Conservation (phyloP, 1,140 invertebrate genomes). For the Trypoxylus dichotomus region DNA sequence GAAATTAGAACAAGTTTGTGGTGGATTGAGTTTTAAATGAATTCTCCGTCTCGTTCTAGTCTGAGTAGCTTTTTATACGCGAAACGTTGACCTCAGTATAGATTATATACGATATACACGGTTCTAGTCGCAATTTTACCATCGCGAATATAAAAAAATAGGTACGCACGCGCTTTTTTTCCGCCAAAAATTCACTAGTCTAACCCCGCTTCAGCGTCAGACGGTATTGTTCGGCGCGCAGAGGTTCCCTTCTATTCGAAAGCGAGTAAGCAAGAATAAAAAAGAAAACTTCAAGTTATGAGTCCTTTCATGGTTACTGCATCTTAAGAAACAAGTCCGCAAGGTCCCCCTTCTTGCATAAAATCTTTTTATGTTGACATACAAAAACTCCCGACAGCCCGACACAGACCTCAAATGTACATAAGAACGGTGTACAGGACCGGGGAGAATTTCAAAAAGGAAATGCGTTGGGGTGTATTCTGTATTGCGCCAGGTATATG, state of each 20-base stretch:
- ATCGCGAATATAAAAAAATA: not conserved
- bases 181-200: not conserved
- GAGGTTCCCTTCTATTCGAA: constrained; percentile 17
- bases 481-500: constrained; percentile 34
- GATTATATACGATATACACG: not conserved
- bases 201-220: constrained; percentile 21
- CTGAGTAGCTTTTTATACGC: constrained; percentile 29
- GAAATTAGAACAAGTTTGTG: constrained; percentile 40
- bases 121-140: constrained; percentile 12
- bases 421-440: not conserved
- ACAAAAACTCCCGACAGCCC: constrained; percentile 20
- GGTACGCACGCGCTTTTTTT: not conserved
- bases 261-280: constrained; percentile 1
- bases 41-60: constrained; percentile 20
- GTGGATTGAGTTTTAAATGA: constrained; percentile 30
- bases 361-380: constrained; percentile 32
- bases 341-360: constrained; percentile 35
- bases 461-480: constrained; percentile 31
- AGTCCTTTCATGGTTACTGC: constrained; percentile 31
- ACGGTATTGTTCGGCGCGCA: constrained; percentile 35
- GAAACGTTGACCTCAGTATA: constrained; percentile 33
- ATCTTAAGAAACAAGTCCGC: constrained; percentile 37
- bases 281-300: constrained; percentile 25
- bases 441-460: constrained; percentile 31
- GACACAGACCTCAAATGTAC: not conserved